Conservation (phyloP, 2,797 vertebrate species). For the Poecile montanus region DNA sequence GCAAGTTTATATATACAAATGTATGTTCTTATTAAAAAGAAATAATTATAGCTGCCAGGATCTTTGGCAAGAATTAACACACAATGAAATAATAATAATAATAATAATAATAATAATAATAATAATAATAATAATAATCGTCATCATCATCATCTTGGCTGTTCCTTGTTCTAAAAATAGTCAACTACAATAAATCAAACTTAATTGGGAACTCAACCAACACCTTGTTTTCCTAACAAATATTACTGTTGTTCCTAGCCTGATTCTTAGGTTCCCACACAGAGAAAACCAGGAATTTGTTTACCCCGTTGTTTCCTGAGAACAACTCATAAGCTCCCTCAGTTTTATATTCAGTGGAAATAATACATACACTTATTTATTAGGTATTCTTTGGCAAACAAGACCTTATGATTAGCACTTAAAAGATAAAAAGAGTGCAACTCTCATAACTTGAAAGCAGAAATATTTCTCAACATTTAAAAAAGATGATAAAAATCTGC, state of each 20-base stretch:
- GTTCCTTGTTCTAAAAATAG: conserved; percentile 21
- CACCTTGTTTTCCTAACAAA: conserved; percentile 17
- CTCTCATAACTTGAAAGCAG: neutral
- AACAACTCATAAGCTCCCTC: neutral
- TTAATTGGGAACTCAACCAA: neutral
- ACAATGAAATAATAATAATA: neutral
- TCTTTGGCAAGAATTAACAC: neutral
- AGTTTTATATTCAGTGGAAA: neutral
- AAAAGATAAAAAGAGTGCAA: neutral
- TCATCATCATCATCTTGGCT: neutral
- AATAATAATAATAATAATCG: neutral
- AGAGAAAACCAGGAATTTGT: neutral
- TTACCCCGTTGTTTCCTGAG: neutral
- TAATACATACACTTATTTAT: neutral
- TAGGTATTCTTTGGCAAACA: neutral
- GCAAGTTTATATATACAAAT: neutral
- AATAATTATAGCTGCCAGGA: neutral
- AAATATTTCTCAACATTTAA: neutral
- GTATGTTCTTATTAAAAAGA: neutral
- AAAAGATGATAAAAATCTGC: neutral
- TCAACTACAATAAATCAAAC: neutral
- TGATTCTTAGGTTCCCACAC: neutral
- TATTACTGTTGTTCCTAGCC: neutral
- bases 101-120: neutral
- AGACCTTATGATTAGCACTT: neutral